A percentile compares a stretch with the other conserved stretches of the same genome.
Evolutionary conservation across 2,888 invertebrate genomes (phyloP).

Genomic region (Poecilus cupreus): DNA sequence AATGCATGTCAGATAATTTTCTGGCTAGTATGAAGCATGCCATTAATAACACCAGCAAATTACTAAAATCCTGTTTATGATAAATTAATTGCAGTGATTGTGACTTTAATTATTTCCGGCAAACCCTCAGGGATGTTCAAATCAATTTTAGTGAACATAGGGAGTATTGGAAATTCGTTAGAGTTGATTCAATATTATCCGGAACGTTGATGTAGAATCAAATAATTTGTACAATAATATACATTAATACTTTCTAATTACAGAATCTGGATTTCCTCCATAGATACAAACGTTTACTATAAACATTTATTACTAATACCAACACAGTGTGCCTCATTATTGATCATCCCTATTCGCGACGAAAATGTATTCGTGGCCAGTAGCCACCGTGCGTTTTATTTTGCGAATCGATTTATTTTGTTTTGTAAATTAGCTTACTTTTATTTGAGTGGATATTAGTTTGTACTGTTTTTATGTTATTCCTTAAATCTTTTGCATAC

Average conservation of each 20-base stretch:
- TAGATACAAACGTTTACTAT: too few species aligned
- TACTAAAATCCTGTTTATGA: conserved; percentile 5
- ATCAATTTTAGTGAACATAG: conserved; percentile 8
- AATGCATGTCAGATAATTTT: not conserved
- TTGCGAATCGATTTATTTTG: too few species aligned
- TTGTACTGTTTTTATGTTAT: too few species aligned
- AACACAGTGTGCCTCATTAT: too few species aligned
- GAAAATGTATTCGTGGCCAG: too few species aligned
- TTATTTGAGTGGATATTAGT: too few species aligned
- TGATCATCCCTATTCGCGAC: too few species aligned
- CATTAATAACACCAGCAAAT: not conserved
- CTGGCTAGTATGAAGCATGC: not conserved
- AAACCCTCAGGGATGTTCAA: not conserved
- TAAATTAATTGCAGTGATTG: not conserved
- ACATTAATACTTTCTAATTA: not conserved
- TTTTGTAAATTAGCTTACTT: too few species aligned
- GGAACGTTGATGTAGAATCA: not conserved
- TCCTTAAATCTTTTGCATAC: too few species aligned
- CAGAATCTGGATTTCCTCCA: not conserved
- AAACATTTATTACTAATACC: too few species aligned
- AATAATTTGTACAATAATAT: not conserved
- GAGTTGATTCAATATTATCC: conserved; percentile 2
- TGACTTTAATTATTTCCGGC: conserved; percentile 9
- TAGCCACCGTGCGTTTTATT: too few species aligned
- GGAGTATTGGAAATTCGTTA: not conserved